Conservation (phyloP, 2,888 invertebrate species). For the Tenthredo livida region DNA sequence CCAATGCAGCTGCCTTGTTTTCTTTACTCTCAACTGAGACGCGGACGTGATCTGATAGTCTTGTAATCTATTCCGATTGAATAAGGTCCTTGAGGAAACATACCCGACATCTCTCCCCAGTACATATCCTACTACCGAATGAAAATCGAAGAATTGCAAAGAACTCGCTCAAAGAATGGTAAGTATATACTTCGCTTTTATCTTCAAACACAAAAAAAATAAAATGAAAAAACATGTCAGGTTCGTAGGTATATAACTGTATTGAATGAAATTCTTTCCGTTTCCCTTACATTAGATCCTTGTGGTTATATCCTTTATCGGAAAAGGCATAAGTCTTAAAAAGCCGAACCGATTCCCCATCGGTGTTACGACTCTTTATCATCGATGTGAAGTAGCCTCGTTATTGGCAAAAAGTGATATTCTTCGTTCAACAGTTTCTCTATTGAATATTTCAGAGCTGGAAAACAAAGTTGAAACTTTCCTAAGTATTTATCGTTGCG, state of each 20-base stretch:
- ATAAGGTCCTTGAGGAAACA: conserved; percentile 33
- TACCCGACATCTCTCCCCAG: conserved; percentile 1
- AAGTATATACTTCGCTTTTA: background rate
- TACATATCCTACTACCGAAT: background rate
- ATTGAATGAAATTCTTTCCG: background rate
- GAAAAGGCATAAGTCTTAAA: background rate
- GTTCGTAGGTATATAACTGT: background rate
- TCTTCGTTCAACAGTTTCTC: conserved; percentile 12
- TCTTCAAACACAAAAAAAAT: background rate
- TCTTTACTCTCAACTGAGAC: conserved; percentile 35
- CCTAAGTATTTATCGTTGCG: conserved; percentile 1
- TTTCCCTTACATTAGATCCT: background rate
- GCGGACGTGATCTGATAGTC: conserved; percentile 48
- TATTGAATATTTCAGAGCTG: background rate
- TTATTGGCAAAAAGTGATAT: background rate
- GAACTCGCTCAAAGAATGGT: conserved; percentile 16
- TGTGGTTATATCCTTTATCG: background rate
- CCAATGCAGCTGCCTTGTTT: conserved; percentile 46
- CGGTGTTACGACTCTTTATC: background rate
- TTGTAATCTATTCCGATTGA: conserved; percentile 48
- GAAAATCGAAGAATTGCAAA: background rate
- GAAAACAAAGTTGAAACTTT: background rate
- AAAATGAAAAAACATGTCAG: background rate
- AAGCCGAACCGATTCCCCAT: background rate
- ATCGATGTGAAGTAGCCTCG: background rate